These are phyloP conservation scores for Typhlichthys eigenmanni DNA, from an alignment of 2,797 vertebrate genomes.

Conservation along the genomic window DNA sequence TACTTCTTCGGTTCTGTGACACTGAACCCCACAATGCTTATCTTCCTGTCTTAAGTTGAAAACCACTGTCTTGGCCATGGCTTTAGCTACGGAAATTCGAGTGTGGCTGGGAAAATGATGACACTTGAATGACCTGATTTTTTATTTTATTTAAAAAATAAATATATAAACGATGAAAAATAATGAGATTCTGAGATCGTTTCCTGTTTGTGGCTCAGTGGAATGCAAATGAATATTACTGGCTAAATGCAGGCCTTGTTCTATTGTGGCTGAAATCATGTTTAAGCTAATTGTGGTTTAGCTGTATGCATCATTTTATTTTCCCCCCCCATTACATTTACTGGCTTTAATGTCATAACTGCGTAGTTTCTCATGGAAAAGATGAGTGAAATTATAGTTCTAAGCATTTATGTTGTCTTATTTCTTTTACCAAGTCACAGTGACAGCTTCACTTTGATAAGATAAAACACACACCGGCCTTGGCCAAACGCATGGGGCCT, in stretches of 20 bases:
- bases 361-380: not conserved
- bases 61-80: slow-evolving; percentile 36
- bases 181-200: slow-evolving; percentile 8
- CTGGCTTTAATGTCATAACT: not conserved
- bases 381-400: not conserved
- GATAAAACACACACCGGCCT: slow-evolving; percentile 40
- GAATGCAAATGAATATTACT: slow-evolving; percentile 12
- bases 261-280: slow-evolving; percentile 1
- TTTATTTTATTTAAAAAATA: slow-evolving; percentile 1
- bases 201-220: slow-evolving; percentile 4
- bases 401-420: slow-evolving; percentile 32
- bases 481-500: slow-evolving; percentile 36
- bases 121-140: slow-evolving; percentile 35
- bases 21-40: slow-evolving; percentile 65
- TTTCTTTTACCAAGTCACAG: slow-evolving; percentile 35
- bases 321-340: not conserved
- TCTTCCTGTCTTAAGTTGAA: slow-evolving; percentile 63
- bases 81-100: slow-evolving; percentile 43
- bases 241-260: not conserved
- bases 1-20: slow-evolving; percentile 41
- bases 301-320: slow-evolving; percentile 1
- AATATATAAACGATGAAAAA: not conserved
- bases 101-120: slow-evolving; percentile 50
- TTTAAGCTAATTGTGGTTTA: not conserved
- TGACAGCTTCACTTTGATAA: slow-evolving; percentile 57